Evolutionary conservation across 1,140 invertebrate genomes (phyloP).

Genomic region (Brachionus sp.): DNA sequence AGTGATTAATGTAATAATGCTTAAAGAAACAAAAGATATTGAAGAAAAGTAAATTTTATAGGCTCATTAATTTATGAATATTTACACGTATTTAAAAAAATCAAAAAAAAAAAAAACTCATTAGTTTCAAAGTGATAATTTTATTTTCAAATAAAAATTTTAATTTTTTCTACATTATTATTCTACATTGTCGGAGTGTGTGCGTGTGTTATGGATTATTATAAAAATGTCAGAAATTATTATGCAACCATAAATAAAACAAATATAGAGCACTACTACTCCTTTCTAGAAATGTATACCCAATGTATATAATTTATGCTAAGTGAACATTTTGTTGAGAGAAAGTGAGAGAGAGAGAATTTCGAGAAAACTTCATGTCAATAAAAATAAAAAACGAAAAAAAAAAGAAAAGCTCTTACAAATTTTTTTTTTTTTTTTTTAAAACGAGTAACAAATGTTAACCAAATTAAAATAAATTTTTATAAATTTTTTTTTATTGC

Average conservation of each 20-base stretch:
- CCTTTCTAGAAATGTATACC: not conserved
- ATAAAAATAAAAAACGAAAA: no score
- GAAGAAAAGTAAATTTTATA: no score
- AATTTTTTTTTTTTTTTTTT: no score
- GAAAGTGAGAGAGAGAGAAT: no score
- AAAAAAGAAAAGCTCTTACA: not conserved
- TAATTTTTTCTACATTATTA: not conserved
- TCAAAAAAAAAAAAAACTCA: not conserved
- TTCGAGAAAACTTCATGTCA: not conserved
- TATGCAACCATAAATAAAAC: not conserved
- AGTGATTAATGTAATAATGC: no score
- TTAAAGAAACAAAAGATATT: no score
- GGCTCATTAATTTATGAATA: not conserved
- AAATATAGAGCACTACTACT: not conserved
- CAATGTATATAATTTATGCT: not conserved
- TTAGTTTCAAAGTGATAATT: not conserved
- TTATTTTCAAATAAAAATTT: no score
- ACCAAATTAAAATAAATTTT: no score
- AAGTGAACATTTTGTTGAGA: not conserved
- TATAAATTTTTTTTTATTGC: no score
- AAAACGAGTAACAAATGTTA: no score
- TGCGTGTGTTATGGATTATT: not conserved
- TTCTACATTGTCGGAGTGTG: not conserved
- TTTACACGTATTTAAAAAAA: conserved; percentile 1
- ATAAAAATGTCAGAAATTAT: not conserved